These are phyloP conservation scores for Sinocyclocheilus anophthalmus DNA, from an alignment of 2,113 vertebrate genomes.

Conservation along the genomic window DNA sequence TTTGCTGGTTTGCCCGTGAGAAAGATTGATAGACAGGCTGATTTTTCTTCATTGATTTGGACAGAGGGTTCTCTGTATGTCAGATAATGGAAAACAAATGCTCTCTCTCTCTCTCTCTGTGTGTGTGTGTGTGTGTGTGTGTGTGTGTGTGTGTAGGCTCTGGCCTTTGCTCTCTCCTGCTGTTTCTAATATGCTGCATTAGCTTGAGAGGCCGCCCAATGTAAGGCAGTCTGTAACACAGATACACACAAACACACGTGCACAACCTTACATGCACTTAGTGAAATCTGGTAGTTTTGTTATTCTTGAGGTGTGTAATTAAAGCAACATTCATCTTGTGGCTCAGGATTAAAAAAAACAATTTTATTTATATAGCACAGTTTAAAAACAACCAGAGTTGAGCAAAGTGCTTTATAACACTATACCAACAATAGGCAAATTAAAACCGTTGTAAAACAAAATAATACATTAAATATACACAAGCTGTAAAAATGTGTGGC, in stretches of 20 bases:
- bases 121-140: constrained; percentile 53
- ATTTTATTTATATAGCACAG: too few relatives aligned
- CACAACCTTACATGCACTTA: background rate
- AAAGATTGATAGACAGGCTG: constrained; percentile 62
- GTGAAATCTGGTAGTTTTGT: background rate
- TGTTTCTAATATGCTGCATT: constrained; percentile 73
- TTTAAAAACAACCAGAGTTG: too few relatives aligned
- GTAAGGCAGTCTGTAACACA: constrained; percentile 18
- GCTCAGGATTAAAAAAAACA: background rate
- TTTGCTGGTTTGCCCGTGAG: constrained; percentile 42
- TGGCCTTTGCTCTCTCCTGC: constrained; percentile 54
- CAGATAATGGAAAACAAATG: constrained; percentile 72
- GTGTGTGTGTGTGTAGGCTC: constrained; percentile 39
- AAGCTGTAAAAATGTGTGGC: too few relatives aligned
- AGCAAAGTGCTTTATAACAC: too few relatives aligned
- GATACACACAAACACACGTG: background rate
- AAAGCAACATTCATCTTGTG: background rate
- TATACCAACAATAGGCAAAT: too few relatives aligned
- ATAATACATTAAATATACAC: too few relatives aligned
- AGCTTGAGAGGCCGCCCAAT: constrained; percentile 53
- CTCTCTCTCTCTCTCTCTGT: constrained; percentile 28
- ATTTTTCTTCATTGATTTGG: constrained; percentile 50
- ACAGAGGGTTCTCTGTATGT: constrained; percentile 59
- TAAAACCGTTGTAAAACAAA: too few relatives aligned
- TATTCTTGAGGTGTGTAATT: background rate